Evolutionary conservation across 2,888 invertebrate genomes (phyloP), one percentile per base, ranked within the genome.

Genomic region (Leptarthrus brevirostris): DNA sequence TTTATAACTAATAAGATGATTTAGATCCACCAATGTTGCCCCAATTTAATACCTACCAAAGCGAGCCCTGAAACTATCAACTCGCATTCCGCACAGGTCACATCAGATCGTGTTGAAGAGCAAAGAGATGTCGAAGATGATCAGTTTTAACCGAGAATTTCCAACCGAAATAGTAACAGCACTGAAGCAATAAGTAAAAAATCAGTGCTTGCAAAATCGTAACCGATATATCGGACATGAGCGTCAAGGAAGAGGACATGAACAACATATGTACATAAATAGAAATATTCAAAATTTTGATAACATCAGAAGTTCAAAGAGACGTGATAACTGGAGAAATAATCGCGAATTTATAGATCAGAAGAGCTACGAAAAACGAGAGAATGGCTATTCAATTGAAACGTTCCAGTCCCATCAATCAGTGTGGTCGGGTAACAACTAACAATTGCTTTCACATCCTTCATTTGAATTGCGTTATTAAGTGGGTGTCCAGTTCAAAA

Each of bases 371-470:
- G 64, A 64, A 3, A 64, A 22, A 20, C 53, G 70, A 10, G 54
- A 54, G 34, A 52, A 36, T 5, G 40, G 54, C 3, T 14, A 44
- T 20, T 44, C 44, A 64, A 92, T 98, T 40, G 90, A 92, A 77
- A 91, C 89, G 61, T 92, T 98, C 40, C 90, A 91, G 76, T 91
- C 92, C 77, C 89, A 88, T 30, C 93, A 96, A 79, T 88, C 91
- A 3, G 91, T 95, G 34, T 98, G 98, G 98, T 93, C 92, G 2
- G 98, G 98, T 83, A 85, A 87, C 76, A 36, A 36, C 6, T 8
- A 85, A 87, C 76, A 94, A 93, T 80, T 98, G 98, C 81, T 96
- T 91, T 85, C 95, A 98, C 83, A 93, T 97, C 72, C 89, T 97
- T 77, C 98, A 98, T 86, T 88, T 98, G 12, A 89, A 90, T 76